A percentile compares a stretch with the other conserved stretches of the same genome.
Evolutionary conservation across 2,797 vertebrate genomes (phyloP).

Genomic region (Chrosomus eos): DNA sequence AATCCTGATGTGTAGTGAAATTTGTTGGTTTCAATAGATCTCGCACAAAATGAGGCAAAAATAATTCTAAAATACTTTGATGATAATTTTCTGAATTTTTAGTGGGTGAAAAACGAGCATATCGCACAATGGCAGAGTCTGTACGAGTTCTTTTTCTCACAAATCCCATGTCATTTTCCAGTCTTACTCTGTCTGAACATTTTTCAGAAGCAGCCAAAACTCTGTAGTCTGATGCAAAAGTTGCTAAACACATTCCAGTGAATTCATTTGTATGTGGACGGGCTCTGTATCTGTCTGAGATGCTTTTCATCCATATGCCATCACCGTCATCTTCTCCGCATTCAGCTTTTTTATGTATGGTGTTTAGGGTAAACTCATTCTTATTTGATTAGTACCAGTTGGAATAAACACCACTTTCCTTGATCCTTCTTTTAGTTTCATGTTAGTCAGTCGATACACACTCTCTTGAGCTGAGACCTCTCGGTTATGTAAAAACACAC

Average conservation of each 20-base stretch:
- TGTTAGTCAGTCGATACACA: conserved; percentile 43
- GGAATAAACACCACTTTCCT: conserved; percentile 24
- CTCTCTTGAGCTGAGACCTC: conserved; percentile 59
- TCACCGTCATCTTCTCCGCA: neutral
- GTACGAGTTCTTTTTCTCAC: too few relatives aligned
- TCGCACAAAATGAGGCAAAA: conserved; percentile 33
- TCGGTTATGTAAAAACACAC: conserved; percentile 50
- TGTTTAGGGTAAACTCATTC: conserved; percentile 46
- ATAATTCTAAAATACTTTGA: conserved; percentile 37
- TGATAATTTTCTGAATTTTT: conserved; percentile 39
- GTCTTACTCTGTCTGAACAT: too few relatives aligned
- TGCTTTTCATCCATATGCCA: conserved; percentile 48
- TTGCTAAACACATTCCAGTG: too few relatives aligned
- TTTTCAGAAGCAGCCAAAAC: too few relatives aligned
- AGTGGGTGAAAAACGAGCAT: conserved; percentile 39
- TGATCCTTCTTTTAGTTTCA: conserved; percentile 52
- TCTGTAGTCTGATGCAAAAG: neutral
- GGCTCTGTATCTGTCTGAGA: conserved; percentile 36
- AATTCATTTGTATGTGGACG: neutral
- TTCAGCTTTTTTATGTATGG: neutral
- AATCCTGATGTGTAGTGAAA: conserved; percentile 17
- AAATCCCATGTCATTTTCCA: too few relatives aligned
- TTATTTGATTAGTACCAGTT: neutral
- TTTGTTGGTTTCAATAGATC: conserved; percentile 26
- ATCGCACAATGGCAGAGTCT: too few relatives aligned